Evolutionary conservation across 2,888 invertebrate genomes (phyloP), one percentile per base, ranked within the genome.

Genomic region (Oasisia sp.): DNA sequence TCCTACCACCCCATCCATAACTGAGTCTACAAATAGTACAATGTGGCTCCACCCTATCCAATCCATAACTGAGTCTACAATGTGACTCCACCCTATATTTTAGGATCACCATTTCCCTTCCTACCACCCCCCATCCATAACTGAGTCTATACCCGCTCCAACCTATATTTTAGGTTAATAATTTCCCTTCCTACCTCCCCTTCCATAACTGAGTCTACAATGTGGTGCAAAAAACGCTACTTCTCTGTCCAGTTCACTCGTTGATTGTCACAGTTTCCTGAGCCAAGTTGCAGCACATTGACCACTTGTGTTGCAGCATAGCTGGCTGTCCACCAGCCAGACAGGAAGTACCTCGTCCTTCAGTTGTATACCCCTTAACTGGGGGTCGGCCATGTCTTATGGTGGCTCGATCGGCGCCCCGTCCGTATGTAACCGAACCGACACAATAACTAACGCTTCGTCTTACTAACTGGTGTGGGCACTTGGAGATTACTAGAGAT

Each of bases 401-500:
- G 74, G 74, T 19, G 74, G 74, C n/a, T 74, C 74, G 74, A 74
- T 74, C 74, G 74, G 74, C 74, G 27, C 0, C 74, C 74, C 74
- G 4, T 74, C 74, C 27, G 74, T 74, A 74, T 74, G 74, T 74
- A 74, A 74, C 14, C 74, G 19, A 74, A 74, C 14, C 74, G 19
- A n/a, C 74, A n/a, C 74, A 14, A 74, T 27, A 4, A 74, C 74
- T 74, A 74, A 74, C n/a, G 74, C 74, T 74, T 74, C 14, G 74
- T 19, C 74, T 74, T 74, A 74, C 74, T 74, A 74, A 74, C 74
- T n/a, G 74, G 74, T 74, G 74, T 19, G 74, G 74, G 74, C n/a
- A 74, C 74, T 74, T 7, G 0, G 27, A 19, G 74, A 27, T 19
- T 74, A 27, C 74, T 74, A 74, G 19, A 27, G 19, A 74, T 4